Base-by-base conservation (phyloP, 1,140 invertebrate species). In the Doryteuthis pealeii region DNA sequence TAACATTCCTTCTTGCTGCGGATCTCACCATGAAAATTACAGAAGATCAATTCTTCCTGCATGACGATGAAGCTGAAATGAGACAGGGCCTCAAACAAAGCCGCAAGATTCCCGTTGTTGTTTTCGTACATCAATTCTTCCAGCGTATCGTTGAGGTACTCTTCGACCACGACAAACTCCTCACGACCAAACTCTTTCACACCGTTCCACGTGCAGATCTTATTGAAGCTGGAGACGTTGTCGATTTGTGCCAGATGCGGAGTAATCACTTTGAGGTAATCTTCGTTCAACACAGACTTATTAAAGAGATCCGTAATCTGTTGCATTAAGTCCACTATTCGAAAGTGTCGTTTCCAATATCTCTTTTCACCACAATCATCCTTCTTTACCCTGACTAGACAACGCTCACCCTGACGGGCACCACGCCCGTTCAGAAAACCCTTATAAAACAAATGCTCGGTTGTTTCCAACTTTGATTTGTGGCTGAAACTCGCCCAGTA, bases 401-500 rank as follows among this genome's bases (percentile, higher is more conserved):
- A 58, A 58, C 54, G 54, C 5, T 58, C 18, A 4, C 54, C 54
- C 18, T 58, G 54, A 28, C 54, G 54, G 4, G 54, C 54, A 15
- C 54, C 54, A 4, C 26, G 18, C 18, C 54, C 54, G 18, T 58
- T 58, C 18, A 58, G 54, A 28, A 58, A 58, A 28, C 54, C 54
- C 54, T 58, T 58, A 15, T 58, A 58, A 28, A 58, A 58, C 18
- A 58, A 28, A 58, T 58, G 54, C 18, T 58, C 54, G 26, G 18
- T 4, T n/a, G 54, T 58, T 28, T 58, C 54, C 54, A 10, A 18
- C 54, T 58, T 58, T 58, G 54, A 58, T 18, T 58, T 58, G 54
- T 58, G 54, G 18, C 54, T 58, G 54, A 58, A 58, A 28, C 54
- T 58, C 18, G 54, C 54, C 54, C 54, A 58, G 54, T 58, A 58